A percentile compares a stretch with the other conserved stretches of the same genome.
Evolutionary conservation across 2,113 vertebrate genomes (phyloP).

Genomic region (Indicator indicator): DNA sequence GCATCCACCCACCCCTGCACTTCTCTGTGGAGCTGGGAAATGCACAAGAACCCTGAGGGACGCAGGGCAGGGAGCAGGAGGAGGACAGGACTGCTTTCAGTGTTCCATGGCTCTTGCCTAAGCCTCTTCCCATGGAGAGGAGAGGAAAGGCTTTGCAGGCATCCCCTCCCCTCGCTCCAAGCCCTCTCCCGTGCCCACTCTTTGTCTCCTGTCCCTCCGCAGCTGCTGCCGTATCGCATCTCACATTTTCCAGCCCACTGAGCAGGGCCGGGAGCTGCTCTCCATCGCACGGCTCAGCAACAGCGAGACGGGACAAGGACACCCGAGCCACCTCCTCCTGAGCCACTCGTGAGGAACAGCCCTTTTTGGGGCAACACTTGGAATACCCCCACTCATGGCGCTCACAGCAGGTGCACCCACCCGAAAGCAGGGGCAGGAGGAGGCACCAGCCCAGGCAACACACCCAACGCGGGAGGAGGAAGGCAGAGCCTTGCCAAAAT

Average conservation of each 20-base stretch:
- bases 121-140: neutral
- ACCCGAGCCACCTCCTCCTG: neutral
- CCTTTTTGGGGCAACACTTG: neutral
- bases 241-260: constrained; percentile 70
- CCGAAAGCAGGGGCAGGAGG: neutral
- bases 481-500: neutral
- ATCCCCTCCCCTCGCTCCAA: constrained; percentile 21
- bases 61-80: neutral
- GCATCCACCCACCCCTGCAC: neutral
- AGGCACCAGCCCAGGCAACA: neutral
- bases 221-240: constrained; percentile 71
- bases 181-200: constrained; percentile 48
- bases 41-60: accelerated
- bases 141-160: neutral
- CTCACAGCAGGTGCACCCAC: neutral
- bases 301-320: neutral
- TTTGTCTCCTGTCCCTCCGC: constrained; percentile 66
- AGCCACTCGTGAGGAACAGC: accelerated
- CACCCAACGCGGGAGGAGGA: neutral
- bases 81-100: neutral
- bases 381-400: neutral
- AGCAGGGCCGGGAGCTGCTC: constrained; percentile 49
- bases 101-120: accelerated
- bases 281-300: constrained; percentile 5
- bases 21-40: neutral